Evolutionary conservation across 2,888 invertebrate genomes (phyloP).

Genomic region (Zygaena filipendulae): DNA sequence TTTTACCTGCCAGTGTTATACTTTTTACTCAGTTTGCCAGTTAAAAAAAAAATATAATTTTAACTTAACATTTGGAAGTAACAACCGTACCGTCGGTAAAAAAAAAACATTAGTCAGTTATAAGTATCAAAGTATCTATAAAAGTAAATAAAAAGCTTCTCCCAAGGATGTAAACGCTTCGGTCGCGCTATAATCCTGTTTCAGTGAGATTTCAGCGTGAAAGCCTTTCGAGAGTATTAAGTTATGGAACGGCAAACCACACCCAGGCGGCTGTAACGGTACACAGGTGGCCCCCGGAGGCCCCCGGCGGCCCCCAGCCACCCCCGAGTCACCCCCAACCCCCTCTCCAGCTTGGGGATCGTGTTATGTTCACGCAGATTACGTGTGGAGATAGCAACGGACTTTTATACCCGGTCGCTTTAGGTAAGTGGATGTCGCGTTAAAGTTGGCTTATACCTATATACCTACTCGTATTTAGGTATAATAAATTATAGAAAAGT

Average conservation of each 20-base stretch:
- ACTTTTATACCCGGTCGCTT: conserved; percentile 21
- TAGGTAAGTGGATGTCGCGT: too few species aligned
- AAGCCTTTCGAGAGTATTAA: conserved; percentile 68
- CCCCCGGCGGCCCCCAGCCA: conserved; percentile 13
- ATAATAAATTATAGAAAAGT: too few species aligned
- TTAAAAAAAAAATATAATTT: too few species aligned
- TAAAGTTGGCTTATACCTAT: too few species aligned
- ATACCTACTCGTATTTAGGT: too few species aligned
- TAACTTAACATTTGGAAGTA: too few species aligned
- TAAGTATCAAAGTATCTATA: too few species aligned
- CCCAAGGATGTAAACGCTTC: conserved; percentile 33
- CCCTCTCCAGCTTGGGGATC: conserved; percentile 24
- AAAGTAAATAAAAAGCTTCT: too few species aligned
- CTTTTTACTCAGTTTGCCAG: too few species aligned
- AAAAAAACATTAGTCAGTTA: too few species aligned
- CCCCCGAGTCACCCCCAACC: conserved; percentile 9
- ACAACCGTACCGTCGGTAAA: too few species aligned
- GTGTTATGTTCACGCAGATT: conserved; percentile 36
- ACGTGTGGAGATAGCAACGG: conserved; percentile 39
- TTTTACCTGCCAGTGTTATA: too few species aligned
- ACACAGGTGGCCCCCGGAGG: conserved; percentile 37
- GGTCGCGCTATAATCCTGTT: conserved; percentile 31
- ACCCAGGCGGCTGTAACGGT: conserved; percentile 60
- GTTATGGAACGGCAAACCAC: conserved; percentile 70
- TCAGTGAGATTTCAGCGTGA: conserved; percentile 64